Percentiles rank a stretch among this genome's conserved stretches.
These are phyloP conservation scores for Vidua chalybeata DNA, from an alignment of 2,113 vertebrate species.

Conservation along the genomic window DNA sequence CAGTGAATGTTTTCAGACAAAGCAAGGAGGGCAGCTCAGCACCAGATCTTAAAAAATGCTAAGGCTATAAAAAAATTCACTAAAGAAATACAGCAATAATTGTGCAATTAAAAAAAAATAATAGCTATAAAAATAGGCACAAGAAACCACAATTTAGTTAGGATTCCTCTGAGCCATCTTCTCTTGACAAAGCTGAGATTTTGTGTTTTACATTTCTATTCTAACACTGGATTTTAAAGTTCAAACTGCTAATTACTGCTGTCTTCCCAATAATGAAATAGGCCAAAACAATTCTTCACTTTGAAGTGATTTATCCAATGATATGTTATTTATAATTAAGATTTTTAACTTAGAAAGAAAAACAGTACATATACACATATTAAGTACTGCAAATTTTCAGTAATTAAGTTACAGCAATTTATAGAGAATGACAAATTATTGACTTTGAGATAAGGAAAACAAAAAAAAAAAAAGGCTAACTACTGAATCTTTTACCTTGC, in stretches of 20 bases:
- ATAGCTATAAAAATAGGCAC: not conserved
- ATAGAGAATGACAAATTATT: not conserved
- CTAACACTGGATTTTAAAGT: not conserved
- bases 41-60: not conserved
- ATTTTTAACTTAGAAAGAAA: not conserved
- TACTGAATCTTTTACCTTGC: slow-evolving; percentile 69
- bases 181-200: not conserved
- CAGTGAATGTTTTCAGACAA: not conserved
- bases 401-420: not conserved
- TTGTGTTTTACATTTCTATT: not conserved
- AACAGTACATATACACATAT: not conserved
- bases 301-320: not conserved
- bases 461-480: not conserved
- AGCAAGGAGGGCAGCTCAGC: not conserved
- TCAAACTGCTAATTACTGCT: not conserved
- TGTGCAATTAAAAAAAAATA: not conserved
- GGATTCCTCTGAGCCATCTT: not conserved
- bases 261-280: not conserved
- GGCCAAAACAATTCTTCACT: not conserved
- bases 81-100: not conserved
- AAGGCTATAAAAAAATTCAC: not conserved
- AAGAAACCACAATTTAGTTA: not conserved
- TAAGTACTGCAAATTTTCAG: not conserved
- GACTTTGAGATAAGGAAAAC: not conserved
- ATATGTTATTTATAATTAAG: not conserved